phyloP scores from a whole-genome alignment of 2,113 vertebrate genomes.

The Gymnarchus niloticus region DNA sequence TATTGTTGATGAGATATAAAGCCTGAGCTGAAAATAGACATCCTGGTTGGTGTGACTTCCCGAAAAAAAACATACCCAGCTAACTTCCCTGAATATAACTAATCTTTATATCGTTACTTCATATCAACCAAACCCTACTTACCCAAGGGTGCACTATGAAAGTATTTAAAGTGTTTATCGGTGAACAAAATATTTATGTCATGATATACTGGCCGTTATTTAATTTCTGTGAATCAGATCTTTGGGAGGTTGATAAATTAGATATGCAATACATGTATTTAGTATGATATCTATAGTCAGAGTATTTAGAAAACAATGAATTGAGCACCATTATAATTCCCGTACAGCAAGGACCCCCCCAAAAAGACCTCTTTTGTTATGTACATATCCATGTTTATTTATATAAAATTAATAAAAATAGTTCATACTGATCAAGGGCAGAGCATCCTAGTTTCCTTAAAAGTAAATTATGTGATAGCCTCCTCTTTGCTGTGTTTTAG shows the following conservation, averaged over 20 bases:
- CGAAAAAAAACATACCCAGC: slow-evolving; percentile 23
- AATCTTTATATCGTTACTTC: slow-evolving; percentile 22
- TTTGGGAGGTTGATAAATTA: slow-evolving; percentile 36
- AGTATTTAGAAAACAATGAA: slow-evolving; percentile 37
- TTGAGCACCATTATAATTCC: slow-evolving; percentile 39
- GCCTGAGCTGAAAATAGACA: slow-evolving; percentile 3
- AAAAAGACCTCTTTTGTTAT: slow-evolving; percentile 40
- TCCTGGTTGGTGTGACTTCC: slow-evolving; percentile 28
- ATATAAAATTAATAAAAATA: slow-evolving; percentile 53
- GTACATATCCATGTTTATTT: slow-evolving; percentile 51
- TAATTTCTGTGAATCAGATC: slow-evolving; percentile 45
- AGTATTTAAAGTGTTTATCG: slow-evolving; percentile 33
- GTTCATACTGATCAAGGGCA: slow-evolving; percentile 28
- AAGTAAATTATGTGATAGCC: not conserved
- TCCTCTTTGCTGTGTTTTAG: not conserved
- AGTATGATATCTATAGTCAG: slow-evolving; percentile 37
- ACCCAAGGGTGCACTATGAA: slow-evolving; percentile 34
- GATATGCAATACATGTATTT: slow-evolving; percentile 54
- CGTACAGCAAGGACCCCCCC: slow-evolving; percentile 39
- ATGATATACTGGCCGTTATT: slow-evolving; percentile 43
- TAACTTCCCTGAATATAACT: slow-evolving; percentile 23
- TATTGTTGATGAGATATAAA: slow-evolving; percentile 18
- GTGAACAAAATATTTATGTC: slow-evolving; percentile 40
- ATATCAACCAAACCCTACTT: slow-evolving; percentile 32
- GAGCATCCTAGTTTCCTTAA: not conserved